Evolutionary conservation across 2,797 vertebrate species (phyloP), one percentile per base, ranked within the genome.

Genomic region (Brachyrhaphis roseni): DNA sequence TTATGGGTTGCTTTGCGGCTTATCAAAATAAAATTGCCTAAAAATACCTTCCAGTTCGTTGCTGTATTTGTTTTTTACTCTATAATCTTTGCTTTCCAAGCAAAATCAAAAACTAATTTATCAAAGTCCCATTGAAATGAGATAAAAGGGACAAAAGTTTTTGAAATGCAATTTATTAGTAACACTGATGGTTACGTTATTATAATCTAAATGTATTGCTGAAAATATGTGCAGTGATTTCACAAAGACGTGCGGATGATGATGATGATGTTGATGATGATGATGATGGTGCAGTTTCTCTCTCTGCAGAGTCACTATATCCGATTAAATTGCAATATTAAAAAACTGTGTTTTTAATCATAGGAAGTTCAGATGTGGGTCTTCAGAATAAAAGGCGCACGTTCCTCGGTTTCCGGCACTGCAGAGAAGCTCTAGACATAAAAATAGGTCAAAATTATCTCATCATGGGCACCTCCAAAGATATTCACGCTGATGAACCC

Each of bases 391-490:
- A 89, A 59, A 4, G 18, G 0, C 91, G 93, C 0, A 70, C 7
- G 1, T 95, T 95, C 78, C 73, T 94, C 36, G 87, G 90, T 79
- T 89, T 84, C 75, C 39, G 55, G 1, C 87, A 90, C 86, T 95
- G 95, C 87, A 91, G 92, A 80, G 78, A 55, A 0, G 46, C 77
- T 71, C 82, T 94, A 46, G 68, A 47, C 13, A 73, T 95, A 2
- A 10, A 0, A 0, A 10, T 0, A 45, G 86, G 68, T 5, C 92
- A 93, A 45, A 80, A 64, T 8, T 95, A 92, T 80, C 92, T 95
- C 15, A 85, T 95, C 78, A 95, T 95, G 95, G 94, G 94, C 1
- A 59, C 82, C 12, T 87, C 89, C n/a, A 82, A 15, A 26, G 87
- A 93, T 36, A 87, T 93, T 36, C 41, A 84, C 7, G 79, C 1